Conservation (phyloP, 2,113 vertebrate genomes). For the Syrmaticus mikado region DNA sequence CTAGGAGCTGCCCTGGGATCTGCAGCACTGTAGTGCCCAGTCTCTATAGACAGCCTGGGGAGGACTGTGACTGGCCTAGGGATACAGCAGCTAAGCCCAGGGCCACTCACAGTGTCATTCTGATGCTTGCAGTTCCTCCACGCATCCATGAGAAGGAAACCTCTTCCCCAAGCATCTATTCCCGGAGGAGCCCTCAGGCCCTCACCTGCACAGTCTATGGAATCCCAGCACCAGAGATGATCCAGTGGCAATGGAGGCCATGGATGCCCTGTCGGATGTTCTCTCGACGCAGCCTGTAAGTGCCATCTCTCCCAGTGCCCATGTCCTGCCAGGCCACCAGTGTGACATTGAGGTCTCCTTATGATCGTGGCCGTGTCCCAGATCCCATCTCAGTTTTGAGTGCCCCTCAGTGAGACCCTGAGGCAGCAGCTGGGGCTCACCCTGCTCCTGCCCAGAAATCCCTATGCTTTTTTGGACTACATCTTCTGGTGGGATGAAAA, state of each 20-base stretch:
- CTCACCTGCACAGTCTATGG: slow-evolving; percentile 93
- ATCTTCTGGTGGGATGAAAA: background rate
- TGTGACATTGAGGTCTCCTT: rapidly evolving
- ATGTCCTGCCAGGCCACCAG: background rate
- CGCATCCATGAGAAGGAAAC: slow-evolving; percentile 95
- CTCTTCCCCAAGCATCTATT: slow-evolving; percentile 90
- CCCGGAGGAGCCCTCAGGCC: slow-evolving; percentile 88
- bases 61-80: background rate
- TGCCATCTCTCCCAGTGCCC: background rate
- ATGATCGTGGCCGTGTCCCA: background rate
- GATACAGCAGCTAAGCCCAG: background rate
- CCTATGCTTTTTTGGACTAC: background rate
- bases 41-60: rapidly evolving
- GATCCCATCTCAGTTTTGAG: rapidly evolving
- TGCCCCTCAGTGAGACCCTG: background rate
- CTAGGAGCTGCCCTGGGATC: background rate
- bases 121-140: slow-evolving; percentile 85
- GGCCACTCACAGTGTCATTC: background rate
- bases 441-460: background rate
- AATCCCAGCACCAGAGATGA: slow-evolving; percentile 80
- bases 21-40: background rate
- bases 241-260: slow-evolving; percentile 94
- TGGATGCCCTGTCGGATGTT: slow-evolving; percentile 93
- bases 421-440: background rate
- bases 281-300: slow-evolving; percentile 86